Percentiles rank a stretch among this genome's conserved stretches.
These are phyloP conservation scores for Phoenicopterus ruber DNA, from an alignment of 2,113 vertebrate genomes.

Conservation along the genomic window DNA sequence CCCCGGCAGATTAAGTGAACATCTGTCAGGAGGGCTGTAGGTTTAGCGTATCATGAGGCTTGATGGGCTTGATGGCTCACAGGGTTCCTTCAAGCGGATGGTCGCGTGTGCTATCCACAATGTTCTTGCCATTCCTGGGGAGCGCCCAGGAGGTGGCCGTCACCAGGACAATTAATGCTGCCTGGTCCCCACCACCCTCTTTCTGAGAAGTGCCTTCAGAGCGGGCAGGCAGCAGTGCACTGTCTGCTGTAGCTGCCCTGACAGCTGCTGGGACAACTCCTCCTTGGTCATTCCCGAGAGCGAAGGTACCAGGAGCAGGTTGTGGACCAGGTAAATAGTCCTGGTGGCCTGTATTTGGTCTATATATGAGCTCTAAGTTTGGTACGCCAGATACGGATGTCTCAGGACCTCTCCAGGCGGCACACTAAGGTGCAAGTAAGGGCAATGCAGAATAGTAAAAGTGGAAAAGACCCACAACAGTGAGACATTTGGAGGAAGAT, in stretches of 20 bases:
- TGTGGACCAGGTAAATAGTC: background rate
- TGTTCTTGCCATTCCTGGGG: background rate
- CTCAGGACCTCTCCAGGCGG: background rate
- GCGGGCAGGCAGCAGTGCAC: background rate
- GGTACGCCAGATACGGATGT: background rate
- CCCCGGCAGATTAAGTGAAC: background rate
- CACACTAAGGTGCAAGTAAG: background rate
- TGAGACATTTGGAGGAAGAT: background rate
- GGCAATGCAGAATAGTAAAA: background rate
- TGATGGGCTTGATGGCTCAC: background rate
- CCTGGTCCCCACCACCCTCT: background rate
- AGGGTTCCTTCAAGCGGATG: background rate
- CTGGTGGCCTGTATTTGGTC: background rate
- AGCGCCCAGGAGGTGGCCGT: background rate
- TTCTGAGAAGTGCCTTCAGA: background rate
- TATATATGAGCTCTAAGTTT: background rate
- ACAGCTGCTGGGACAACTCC: background rate
- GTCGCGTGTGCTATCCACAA: accelerated
- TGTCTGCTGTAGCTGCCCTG: background rate
- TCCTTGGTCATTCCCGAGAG: background rate
- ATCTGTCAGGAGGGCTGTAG: background rate
- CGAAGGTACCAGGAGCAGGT: background rate
- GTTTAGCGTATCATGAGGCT: background rate
- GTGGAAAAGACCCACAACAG: background rate
- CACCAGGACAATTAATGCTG: background rate